Conservation (phyloP, 2,113 vertebrate species). For the Pteruthius melanotis region DNA sequence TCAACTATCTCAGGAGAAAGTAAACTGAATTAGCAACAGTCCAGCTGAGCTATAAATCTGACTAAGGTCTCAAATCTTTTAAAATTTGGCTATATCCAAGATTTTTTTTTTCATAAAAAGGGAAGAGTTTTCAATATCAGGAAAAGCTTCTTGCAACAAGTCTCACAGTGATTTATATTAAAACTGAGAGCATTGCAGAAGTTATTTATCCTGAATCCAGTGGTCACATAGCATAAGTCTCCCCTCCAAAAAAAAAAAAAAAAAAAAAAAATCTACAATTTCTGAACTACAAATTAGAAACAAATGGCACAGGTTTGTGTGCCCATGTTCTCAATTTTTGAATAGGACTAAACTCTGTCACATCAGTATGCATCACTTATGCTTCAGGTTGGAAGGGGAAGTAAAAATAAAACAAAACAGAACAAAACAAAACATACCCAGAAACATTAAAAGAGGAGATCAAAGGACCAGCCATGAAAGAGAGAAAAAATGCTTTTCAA, state of each 20-base stretch:
- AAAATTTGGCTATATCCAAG: background rate
- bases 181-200: background rate
- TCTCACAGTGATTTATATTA: background rate
- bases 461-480: background rate
- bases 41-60: background rate
- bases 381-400: background rate
- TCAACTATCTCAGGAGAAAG: background rate
- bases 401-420: background rate
- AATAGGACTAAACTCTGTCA: background rate
- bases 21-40: background rate
- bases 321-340: background rate
- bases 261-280: background rate
- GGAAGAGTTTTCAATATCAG: background rate
- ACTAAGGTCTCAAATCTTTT: background rate
- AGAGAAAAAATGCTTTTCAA: background rate
- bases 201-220: background rate
- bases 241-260: background rate
- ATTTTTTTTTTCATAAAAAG: background rate
- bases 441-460: conserved; percentile 27
- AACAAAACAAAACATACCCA: background rate
- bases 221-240: background rate
- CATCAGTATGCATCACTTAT: conserved; percentile 2
- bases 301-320: background rate
- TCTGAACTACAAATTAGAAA: background rate
- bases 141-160: background rate